phyloP scores from a whole-genome alignment of 2,888 invertebrate species.

The Coelinius sp. region DNA sequence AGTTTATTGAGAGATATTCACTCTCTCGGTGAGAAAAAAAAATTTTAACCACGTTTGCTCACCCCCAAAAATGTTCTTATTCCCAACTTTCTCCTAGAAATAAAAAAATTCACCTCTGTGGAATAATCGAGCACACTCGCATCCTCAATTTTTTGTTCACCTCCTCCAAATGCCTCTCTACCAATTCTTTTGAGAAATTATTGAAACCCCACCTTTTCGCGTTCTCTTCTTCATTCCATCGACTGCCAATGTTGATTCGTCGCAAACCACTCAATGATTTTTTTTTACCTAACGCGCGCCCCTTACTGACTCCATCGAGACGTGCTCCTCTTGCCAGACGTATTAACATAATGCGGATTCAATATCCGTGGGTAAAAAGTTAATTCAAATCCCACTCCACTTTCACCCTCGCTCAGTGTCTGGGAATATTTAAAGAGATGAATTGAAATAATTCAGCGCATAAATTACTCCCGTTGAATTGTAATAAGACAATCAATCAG shows the following conservation, averaged over 20 bases:
- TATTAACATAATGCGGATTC: constrained; percentile 66
- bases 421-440: constrained; percentile 60
- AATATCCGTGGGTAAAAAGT: constrained; percentile 61
- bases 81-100: constrained; percentile 27
- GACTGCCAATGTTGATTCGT: not conserved
- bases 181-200: constrained; percentile 16
- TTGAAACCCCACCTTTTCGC: constrained; percentile 12
- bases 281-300: not conserved
- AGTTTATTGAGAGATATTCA: constrained; percentile 30
- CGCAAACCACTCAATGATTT: constrained; percentile 21
- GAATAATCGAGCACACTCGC: constrained; percentile 49
- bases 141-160: constrained; percentile 22
- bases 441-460: constrained; percentile 33
- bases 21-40: not conserved
- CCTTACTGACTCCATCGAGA: constrained; percentile 4
- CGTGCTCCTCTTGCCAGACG: constrained; percentile 39
- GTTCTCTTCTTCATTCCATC: constrained; percentile 11
- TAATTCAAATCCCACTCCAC: constrained; percentile 58
- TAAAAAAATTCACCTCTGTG: constrained; percentile 37
- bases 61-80: constrained; percentile 28
- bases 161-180: not conserved
- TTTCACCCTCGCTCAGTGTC: constrained; percentile 1
- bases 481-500: not conserved
- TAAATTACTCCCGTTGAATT: constrained; percentile 1
- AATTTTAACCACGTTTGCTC: constrained; percentile 10